Conservation (phyloP, 2,113 vertebrate genomes). For the Gavia stellata region DNA sequence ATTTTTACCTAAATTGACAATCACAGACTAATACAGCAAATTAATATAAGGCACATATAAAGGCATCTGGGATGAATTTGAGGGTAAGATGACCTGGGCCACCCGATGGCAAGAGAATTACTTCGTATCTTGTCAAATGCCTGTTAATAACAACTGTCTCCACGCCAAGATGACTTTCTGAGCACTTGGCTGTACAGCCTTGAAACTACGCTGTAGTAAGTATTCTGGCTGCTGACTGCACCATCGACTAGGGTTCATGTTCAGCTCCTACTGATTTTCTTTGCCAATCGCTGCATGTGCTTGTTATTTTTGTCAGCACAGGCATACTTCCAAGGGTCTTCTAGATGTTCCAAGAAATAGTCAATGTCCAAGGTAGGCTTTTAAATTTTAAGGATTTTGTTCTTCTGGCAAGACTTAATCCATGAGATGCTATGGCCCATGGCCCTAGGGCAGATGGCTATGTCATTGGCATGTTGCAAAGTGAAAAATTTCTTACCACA, state of each 20-base stretch:
- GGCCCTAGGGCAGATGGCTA: not conserved
- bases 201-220: not conserved
- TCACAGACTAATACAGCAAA: not conserved
- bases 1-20: not conserved
- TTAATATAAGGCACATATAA: not conserved
- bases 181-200: not conserved
- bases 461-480: not conserved
- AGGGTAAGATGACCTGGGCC: not conserved
- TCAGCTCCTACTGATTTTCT: slow-evolving; percentile 5
- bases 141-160: not conserved
- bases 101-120: not conserved
- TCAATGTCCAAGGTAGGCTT: not conserved
- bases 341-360: slow-evolving; percentile 14
- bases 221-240: not conserved
- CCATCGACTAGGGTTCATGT: not conserved
- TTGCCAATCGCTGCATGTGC: not conserved
- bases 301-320: slow-evolving; percentile 33
- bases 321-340: not conserved
- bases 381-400: not conserved
- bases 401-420: not conserved
- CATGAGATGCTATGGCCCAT: not conserved
- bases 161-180: not conserved
- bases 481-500: not conserved
- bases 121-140: not conserved
- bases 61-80: not conserved